Percentiles rank a stretch among this genome's conserved stretches.
These are phyloP conservation scores for Carettochelys insculpta DNA, from an alignment of 2,113 vertebrate species.

Conservation along the genomic window DNA sequence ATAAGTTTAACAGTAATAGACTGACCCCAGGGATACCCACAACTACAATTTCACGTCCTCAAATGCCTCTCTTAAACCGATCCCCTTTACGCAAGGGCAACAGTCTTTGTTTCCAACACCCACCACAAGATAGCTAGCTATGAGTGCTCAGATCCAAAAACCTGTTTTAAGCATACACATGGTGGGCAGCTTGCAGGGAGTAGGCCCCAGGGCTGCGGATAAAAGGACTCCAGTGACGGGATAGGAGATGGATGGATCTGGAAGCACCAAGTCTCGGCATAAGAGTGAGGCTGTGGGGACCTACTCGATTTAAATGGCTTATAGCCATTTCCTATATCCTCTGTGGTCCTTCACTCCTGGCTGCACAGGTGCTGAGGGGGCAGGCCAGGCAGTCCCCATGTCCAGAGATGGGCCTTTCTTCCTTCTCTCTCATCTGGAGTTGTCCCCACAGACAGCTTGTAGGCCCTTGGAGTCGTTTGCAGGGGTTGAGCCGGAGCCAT, in stretches of 20 bases:
- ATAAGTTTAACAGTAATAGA: neutral
- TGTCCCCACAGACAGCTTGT: neutral
- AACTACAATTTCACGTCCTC: neutral
- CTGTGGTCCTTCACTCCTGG: neutral
- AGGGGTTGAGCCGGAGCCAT: neutral
- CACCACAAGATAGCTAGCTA: too few relatives aligned
- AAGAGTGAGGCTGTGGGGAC: too few relatives aligned
- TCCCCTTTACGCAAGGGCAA: neutral
- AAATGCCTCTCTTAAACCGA: neutral
- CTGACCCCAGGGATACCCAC: neutral
- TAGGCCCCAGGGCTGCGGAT: neutral
- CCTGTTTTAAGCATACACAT: too few relatives aligned
- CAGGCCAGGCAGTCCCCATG: neutral
- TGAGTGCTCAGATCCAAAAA: too few relatives aligned
- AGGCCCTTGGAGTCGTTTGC: neutral
- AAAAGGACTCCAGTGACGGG: neutral
- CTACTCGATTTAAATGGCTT: neutral
- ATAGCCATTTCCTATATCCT: neutral
- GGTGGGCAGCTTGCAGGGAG: too few relatives aligned
- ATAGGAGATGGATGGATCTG: neutral
- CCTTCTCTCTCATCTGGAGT: neutral
- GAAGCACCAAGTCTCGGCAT: neutral
- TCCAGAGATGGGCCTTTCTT: neutral
- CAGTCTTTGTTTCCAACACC: neutral
- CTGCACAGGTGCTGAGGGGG: neutral